These are phyloP conservation scores for Coelopa pilipes DNA, from an alignment of 2,888 invertebrate genomes.

Conservation along the genomic window DNA sequence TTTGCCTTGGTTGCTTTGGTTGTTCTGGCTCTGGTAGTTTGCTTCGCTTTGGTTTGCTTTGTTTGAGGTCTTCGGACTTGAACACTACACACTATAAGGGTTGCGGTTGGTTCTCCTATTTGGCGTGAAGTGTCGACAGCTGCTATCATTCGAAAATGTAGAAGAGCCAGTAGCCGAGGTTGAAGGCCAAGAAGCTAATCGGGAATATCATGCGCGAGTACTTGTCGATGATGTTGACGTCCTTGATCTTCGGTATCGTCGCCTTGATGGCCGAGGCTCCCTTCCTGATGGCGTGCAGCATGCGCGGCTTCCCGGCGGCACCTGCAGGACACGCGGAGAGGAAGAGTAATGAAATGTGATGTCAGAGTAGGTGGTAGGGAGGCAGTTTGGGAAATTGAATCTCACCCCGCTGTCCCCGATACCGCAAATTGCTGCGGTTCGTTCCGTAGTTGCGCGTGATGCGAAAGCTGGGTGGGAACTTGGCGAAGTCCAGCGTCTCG, in stretches of 20 bases:
- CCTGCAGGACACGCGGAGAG: constrained; percentile 40
- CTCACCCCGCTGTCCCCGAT: constrained; percentile 69
- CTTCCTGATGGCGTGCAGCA: constrained; percentile 83
- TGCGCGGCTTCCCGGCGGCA: constrained; percentile 69
- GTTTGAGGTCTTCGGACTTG: constrained; percentile 30
- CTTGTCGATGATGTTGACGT: constrained; percentile 98
- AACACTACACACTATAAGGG: constrained; percentile 51
- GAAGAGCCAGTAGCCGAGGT: constrained; percentile 95
- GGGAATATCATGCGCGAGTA: constrained; percentile 97
- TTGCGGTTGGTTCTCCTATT: constrained; percentile 45
- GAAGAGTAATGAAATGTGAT: too few species aligned
- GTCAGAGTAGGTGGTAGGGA: too few species aligned
- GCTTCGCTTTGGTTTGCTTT: constrained; percentile 20
- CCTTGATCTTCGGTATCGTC: constrained; percentile 95
- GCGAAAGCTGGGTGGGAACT: constrained; percentile 81
- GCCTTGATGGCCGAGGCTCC: constrained; percentile 87
- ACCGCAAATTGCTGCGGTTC: constrained; percentile 72
- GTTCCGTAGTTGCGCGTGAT: constrained; percentile 74
- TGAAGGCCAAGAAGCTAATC: constrained; percentile 94
- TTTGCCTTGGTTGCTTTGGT: constrained; percentile 4
- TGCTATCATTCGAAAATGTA: constrained; percentile 77
- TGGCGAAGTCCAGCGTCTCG: constrained; percentile 71
- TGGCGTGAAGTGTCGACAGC: constrained; percentile 55
- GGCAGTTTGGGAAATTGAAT: constrained; percentile 4
- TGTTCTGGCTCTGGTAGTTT: background rate